A percentile compares a stretch with the other conserved stretches of the same genome.
Conservation (phyloP, 2,888 invertebrate species). For the Malthinus flaveolus region DNA sequence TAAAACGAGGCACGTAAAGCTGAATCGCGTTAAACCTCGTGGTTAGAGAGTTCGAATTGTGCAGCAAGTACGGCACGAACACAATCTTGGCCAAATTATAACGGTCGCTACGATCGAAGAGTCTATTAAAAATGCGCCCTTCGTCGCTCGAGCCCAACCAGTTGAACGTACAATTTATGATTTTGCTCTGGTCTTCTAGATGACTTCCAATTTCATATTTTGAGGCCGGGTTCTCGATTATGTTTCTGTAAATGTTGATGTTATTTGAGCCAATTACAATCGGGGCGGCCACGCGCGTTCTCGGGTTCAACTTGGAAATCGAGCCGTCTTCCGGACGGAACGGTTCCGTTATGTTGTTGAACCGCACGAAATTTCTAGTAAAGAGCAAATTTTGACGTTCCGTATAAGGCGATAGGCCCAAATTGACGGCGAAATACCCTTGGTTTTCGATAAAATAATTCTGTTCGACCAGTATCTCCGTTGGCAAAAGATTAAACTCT, state of each 20-base stretch:
- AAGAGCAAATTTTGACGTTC: conserved; percentile 80
- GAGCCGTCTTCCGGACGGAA: conserved; percentile 70
- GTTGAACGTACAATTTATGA: conserved; percentile 92
- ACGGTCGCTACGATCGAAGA: conserved; percentile 86
- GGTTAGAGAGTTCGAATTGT: conserved; percentile 87
- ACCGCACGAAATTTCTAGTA: conserved; percentile 83
- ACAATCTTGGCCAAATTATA: conserved; percentile 93
- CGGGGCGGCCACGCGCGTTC: conserved; percentile 91
- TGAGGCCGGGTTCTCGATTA: conserved; percentile 87
- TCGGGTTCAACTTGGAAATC: conserved; percentile 76
- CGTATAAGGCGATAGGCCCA: conserved; percentile 87
- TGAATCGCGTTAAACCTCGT: conserved; percentile 78
- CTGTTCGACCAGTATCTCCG: conserved; percentile 73
- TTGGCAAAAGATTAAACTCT: conserved; percentile 77
- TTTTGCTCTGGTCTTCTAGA: conserved; percentile 89
- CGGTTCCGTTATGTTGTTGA: conserved; percentile 85
- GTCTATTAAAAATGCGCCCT: conserved; percentile 70
- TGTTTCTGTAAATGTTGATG: conserved; percentile 85
- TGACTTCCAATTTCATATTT: conserved; percentile 95
- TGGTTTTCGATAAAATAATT: conserved; percentile 90
- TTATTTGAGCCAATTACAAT: conserved; percentile 91
- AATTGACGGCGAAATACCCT: conserved; percentile 84
- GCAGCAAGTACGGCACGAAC: conserved; percentile 88
- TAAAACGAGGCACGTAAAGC: conserved; percentile 78
- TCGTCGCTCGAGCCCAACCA: conserved; percentile 85